Evolutionary conservation across 1,140 invertebrate genomes (phyloP).

Genomic region (Scylla paramamosain): DNA sequence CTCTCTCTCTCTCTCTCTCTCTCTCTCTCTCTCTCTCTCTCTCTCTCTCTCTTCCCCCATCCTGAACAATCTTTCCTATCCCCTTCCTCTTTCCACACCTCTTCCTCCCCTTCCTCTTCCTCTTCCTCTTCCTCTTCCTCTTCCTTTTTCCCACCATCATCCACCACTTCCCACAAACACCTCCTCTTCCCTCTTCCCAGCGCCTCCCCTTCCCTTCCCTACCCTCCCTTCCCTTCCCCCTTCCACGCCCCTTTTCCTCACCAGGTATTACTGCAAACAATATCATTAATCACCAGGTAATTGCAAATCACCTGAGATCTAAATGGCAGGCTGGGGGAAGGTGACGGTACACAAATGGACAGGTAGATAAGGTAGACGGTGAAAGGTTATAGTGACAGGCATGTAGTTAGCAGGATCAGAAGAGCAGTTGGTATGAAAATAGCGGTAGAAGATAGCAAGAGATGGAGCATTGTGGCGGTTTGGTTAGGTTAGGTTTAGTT

Average conservation of each 20-base stretch:
- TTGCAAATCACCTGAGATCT: constrained; percentile 7
- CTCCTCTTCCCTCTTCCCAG: background rate
- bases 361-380: no score
- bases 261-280: background rate
- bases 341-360: no score
- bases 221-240: background rate
- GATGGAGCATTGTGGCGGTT: no score
- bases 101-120: background rate
- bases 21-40: constrained; percentile 18
- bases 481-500: no score
- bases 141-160: background rate
- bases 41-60: background rate
- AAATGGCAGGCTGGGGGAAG: background rate
- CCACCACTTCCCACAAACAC: background rate
- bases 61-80: background rate
- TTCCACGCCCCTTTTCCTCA: background rate
- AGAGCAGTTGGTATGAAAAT: no score
- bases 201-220: background rate
- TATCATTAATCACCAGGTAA: background rate
- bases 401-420: no score
- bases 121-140: background rate
- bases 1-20: constrained; percentile 20
- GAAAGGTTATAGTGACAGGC: no score
- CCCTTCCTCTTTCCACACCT: background rate
- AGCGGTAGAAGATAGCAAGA: no score